Evolutionary conservation across 2,797 vertebrate species (phyloP).

Genomic region (Pipistrellus kuhlii): DNA sequence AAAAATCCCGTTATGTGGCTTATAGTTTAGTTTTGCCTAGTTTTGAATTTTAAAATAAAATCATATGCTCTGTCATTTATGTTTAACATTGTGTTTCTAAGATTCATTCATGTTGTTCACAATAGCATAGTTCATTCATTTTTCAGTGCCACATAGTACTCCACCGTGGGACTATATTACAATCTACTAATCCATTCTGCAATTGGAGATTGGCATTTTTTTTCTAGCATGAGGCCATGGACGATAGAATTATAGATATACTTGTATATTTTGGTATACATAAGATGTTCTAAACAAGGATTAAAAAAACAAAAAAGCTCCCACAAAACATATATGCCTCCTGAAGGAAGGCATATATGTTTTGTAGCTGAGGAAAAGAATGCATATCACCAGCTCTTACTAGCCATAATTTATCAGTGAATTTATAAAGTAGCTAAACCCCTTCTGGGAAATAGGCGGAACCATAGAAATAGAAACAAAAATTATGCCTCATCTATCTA

Average conservation of each 20-base stretch:
- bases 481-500: background rate
- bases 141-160: background rate
- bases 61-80: background rate
- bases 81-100: background rate
- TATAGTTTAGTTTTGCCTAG: conserved; percentile 2
- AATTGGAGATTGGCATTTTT: background rate
- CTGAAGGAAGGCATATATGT: background rate
- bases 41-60: conserved; percentile 51
- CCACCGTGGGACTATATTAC: background rate
- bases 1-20: background rate
- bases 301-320: too few species aligned
- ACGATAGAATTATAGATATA: background rate
- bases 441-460: conserved; percentile 16
- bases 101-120: background rate
- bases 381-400: background rate
- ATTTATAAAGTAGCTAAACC: conserved; percentile 2
- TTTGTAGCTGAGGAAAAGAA: conserved; percentile 46
- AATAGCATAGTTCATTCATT: background rate
- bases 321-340: too few species aligned
- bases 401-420: background rate
- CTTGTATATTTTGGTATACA: background rate
- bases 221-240: background rate
- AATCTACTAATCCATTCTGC: background rate
- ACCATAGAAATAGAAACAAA: background rate
- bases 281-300: background rate